Conservation (phyloP, 2,888 invertebrate species). For the Colostygia pectinataria region DNA sequence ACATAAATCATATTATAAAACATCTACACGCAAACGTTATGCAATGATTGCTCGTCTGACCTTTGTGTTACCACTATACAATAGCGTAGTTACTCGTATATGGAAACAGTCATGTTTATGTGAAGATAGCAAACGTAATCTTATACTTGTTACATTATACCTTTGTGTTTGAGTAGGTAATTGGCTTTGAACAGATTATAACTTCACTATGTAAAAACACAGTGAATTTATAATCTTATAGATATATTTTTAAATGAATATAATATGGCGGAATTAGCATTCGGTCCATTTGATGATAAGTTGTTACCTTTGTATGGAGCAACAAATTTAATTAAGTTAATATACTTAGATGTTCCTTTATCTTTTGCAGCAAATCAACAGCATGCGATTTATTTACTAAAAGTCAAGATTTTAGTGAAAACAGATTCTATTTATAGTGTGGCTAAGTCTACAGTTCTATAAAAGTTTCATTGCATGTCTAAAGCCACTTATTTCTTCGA, state of each 20-base stretch:
- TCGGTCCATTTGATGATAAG: no score
- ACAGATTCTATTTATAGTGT: conserved; percentile 2
- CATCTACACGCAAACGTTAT: conserved; percentile 45
- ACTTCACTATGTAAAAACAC: conserved; percentile 26
- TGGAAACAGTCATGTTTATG: conserved; percentile 15
- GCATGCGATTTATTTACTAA: conserved; percentile 1
- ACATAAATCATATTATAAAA: conserved; percentile 42
- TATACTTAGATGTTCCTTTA: neutral
- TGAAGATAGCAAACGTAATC: conserved; percentile 31
- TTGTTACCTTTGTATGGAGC: conserved; percentile 3
- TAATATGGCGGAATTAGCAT: no score
- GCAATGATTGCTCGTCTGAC: conserved; percentile 44
- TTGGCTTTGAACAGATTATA: conserved; percentile 42
- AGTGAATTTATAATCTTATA: no score
- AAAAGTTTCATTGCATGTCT: conserved; percentile 4
- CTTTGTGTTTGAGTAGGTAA: conserved; percentile 39
- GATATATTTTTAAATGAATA: no score
- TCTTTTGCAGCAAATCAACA: neutral
- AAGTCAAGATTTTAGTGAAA: conserved; percentile 9
- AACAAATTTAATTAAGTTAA: conserved; percentile 8
- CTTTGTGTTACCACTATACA: conserved; percentile 48
- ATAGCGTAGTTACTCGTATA: conserved; percentile 21
- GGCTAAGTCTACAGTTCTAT: conserved; percentile 3
- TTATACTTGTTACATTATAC: conserved; percentile 37
- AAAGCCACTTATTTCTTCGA: conserved; percentile 6